Evolutionary conservation across 2,113 vertebrate species (phyloP), one percentile per base, ranked within the genome.

Genomic region (Lipophrys pholis): DNA sequence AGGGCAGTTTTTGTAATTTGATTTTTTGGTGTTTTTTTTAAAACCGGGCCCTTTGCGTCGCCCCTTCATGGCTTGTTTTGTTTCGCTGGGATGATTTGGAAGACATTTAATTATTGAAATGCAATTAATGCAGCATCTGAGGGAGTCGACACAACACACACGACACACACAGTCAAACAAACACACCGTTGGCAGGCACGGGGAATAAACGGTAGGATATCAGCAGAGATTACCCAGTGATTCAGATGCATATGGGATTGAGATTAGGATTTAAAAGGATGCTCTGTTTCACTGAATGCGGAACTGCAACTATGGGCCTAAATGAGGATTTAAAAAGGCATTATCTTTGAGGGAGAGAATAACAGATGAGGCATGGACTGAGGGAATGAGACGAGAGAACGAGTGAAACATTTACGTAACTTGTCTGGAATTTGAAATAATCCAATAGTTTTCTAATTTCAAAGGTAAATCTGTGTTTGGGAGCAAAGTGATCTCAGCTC

Each of bases 71-170:
- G 12, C 69, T 59, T 16, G 3, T 85, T 82, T 55, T 76, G 72
- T 73, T 83, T 56, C 11, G 49, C 71, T 61, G 67, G 69, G 72
- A 72, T 78, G 81, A 82, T 87, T 85, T 83, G 56, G 78, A 79
- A 86, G 80, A 79, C 80, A 85, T 90, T 90, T 85, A 90, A 90
- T 90, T 85, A 88, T 84, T 88, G 80, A 89, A 89, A 87, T 81
- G 76, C 86, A 88, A 91, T 91, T 85, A 91, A 83, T 82, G 81
- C 63, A 85, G 59, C 10, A 72, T 82, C 48, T 42, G 42, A 70
- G 71, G 82, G 70, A 82, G 82, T 11, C 68, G 58, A 54, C 50
- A 59, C 48, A 51, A 69, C 68, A 73, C 61, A 84, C 82, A 68
- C 71, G n/a, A 43, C 12, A 54, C 11, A 9, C 54, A 51, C 45